phyloP scores from a whole-genome alignment of 2,797 vertebrate species.

The Diglossa cyanea region DNA sequence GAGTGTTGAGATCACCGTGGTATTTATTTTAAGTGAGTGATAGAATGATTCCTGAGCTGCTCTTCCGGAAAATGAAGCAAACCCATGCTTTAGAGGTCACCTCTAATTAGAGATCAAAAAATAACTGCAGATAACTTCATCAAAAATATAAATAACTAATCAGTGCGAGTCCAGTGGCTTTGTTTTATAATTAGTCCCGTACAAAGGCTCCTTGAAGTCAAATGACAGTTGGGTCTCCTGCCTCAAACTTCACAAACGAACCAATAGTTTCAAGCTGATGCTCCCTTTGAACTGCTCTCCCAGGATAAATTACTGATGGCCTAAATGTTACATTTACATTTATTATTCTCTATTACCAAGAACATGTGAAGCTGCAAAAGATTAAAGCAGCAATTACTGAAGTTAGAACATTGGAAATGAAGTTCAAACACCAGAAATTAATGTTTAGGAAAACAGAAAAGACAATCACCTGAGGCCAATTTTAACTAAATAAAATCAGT shows the following conservation, averaged over 20 bases:
- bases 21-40: slow-evolving; percentile 51
- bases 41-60: slow-evolving; percentile 26
- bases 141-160: slow-evolving; percentile 66
- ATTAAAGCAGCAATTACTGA: slow-evolving; percentile 63
- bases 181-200: slow-evolving; percentile 39
- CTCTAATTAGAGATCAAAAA: slow-evolving; percentile 69
- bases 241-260: slow-evolving; percentile 56
- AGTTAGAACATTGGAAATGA: slow-evolving; percentile 53
- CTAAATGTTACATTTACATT: slow-evolving; percentile 79
- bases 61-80: slow-evolving; percentile 43
- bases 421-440: slow-evolving; percentile 40
- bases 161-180: slow-evolving; percentile 12
- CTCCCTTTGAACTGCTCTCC: slow-evolving; percentile 71
- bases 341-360: slow-evolving; percentile 63
- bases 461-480: not conserved
- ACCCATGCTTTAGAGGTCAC: slow-evolving; percentile 48
- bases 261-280: slow-evolving; percentile 57
- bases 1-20: not conserved
- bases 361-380: slow-evolving; percentile 50
- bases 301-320: slow-evolving; percentile 67
- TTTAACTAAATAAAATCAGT: slow-evolving; percentile 14
- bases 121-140: slow-evolving; percentile 40
- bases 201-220: slow-evolving; percentile 62
- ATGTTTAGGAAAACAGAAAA: slow-evolving; percentile 51
- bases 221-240: slow-evolving; percentile 51